A percentile compares a stretch with the other conserved stretches of the same genome.
These are phyloP conservation scores for Hirudinaria manillensis DNA, from an alignment of 2,888 invertebrate genomes.

Conservation along the genomic window DNA sequence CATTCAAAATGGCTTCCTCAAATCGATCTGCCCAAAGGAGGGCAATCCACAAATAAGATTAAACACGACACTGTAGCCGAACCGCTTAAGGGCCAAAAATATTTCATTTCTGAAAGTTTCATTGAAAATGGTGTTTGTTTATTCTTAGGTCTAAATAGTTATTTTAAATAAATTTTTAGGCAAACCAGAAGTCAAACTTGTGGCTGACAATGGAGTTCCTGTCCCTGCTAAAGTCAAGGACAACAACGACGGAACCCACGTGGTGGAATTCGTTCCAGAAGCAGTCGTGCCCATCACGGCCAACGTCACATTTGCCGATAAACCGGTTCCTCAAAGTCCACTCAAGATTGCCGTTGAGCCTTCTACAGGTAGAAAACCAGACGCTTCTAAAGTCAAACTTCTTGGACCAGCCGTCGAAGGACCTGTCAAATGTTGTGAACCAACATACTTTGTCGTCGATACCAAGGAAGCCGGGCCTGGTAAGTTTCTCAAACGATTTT, in stretches of 20 bases:
- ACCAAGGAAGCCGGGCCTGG: slow-evolving; percentile 70
- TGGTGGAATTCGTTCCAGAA: slow-evolving; percentile 47
- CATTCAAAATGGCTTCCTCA: too few relatives aligned
- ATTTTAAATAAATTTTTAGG: too few relatives aligned
- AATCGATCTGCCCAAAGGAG: too few relatives aligned
- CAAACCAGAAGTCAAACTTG: slow-evolving; percentile 20
- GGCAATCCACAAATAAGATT: too few relatives aligned
- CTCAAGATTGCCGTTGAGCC: slow-evolving; percentile 28
- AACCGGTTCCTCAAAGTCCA: slow-evolving; percentile 61
- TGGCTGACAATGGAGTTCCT: slow-evolving; percentile 49
- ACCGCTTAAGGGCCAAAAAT: too few relatives aligned
- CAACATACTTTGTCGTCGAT: slow-evolving; percentile 75
- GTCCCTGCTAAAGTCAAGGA: slow-evolving; percentile 68
- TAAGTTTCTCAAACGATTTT: slow-evolving; percentile 38
- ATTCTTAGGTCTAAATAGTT: too few relatives aligned
- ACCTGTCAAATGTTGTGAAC: slow-evolving; percentile 65
- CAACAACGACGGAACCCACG: slow-evolving; percentile 69
- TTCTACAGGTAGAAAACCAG: slow-evolving; percentile 47
- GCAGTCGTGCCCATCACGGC: slow-evolving; percentile 23
- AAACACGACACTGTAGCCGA: too few relatives aligned
- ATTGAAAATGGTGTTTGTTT: too few relatives aligned
- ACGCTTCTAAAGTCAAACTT: slow-evolving; percentile 72
- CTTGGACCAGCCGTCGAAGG: slow-evolving; percentile 66
- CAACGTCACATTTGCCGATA: slow-evolving; percentile 29
- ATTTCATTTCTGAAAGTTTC: too few relatives aligned